Base-by-base conservation (phyloP, 2,113 vertebrate genomes). In the Mastomys coucha region DNA sequence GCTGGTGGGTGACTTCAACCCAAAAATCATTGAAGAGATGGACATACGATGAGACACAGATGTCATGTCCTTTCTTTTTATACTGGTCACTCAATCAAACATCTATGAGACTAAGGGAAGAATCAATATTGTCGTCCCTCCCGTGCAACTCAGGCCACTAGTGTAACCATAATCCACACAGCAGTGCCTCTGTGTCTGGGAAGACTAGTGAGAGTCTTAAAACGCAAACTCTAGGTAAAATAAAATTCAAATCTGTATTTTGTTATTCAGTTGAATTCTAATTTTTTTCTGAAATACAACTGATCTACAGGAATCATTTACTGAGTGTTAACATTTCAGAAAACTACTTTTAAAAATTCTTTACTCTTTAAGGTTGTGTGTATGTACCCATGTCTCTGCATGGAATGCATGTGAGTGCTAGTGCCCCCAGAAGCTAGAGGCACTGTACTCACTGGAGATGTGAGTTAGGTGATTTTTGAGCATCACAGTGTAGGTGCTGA, bases 231-330 rank as follows among this genome's bases (percentile, higher is more conserved):
- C 1, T 13, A 82, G 5, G 33, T 36, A 70, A 85, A 51, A 82
- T 36, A 19, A 69, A 95, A 90, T 49, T 87, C 22, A 89, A 91
- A 84, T 73, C 0, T 95, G 28, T 0, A 24, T 72, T 91, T 56
- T 70, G 42, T 86, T 60, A 53, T 8, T 51, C 96, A 94, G 39
- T 51, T 88, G 76, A 92, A 85, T 53, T 67, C 81, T n/a, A 84
- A 17, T 56, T 39, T 93, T 39, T 93, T 89, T 93, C 67, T 91
- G 67, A 93, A 93, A 56, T 77, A 67, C 0, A 73, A 1, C 10
- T 72, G 13, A 91, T n/a, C 86, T 93, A 58, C 19, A 82, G 5
- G 42, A 91, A 89, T 84, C 19, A 77, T 75, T 80, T 76, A 90
- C 90, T 39, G 81, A 53, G 17, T 80, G 75, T 0, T 19, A 95